These are phyloP conservation scores for Phrynosoma platyrhinos DNA, from an alignment of 2,113 vertebrate species.

Conservation along the genomic window DNA sequence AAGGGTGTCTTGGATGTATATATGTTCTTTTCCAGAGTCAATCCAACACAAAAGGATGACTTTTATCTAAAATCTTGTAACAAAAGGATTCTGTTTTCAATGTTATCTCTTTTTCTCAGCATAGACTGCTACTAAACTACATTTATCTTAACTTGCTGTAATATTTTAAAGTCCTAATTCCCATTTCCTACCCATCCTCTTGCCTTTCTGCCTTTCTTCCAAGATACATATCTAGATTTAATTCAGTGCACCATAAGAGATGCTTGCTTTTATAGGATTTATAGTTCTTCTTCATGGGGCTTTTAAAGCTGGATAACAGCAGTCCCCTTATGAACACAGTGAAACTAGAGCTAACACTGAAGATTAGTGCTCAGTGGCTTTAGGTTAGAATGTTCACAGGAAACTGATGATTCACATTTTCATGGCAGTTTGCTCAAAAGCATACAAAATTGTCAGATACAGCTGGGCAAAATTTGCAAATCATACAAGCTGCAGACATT, in stretches of 20 bases:
- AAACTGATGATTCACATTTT: not conserved
- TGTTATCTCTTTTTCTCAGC: constrained; percentile 47
- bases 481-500: not conserved
- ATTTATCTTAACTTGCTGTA: not conserved
- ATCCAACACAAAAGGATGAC: not conserved
- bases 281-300: not conserved
- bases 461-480: not conserved
- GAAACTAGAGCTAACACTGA: not conserved
- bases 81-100: constrained; percentile 35
- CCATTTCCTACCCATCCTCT: constrained; percentile 15
- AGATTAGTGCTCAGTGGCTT: not conserved
- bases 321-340: not conserved
- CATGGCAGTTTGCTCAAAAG: not conserved
- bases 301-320: not conserved
- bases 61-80: constrained; percentile 32
- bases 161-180: constrained; percentile 62
- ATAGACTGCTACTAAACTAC: constrained; percentile 32
- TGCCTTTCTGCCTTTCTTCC: not conserved
- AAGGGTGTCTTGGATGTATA: constrained; percentile 42
- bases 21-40: constrained; percentile 21
- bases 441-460: not conserved
- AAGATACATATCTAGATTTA: constrained; percentile 68
- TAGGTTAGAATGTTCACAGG: not conserved
- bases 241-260: constrained; percentile 41
- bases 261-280: constrained; percentile 51